phyloP scores from a whole-genome alignment of 1,140 invertebrate genomes.

The Philopotamus ludificatus region DNA sequence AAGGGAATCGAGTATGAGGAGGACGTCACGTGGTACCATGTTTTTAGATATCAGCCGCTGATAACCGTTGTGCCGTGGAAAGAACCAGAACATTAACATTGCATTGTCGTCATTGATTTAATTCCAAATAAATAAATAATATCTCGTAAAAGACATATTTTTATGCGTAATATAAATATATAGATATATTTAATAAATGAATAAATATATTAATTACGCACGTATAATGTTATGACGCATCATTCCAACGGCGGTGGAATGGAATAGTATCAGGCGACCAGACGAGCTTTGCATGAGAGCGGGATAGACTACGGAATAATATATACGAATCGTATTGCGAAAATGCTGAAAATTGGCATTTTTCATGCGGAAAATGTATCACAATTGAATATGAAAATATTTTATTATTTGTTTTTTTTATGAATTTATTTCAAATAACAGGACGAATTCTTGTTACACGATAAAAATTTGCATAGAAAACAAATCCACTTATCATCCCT shows the following conservation, averaged over 20 bases:
- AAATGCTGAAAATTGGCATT: not conserved
- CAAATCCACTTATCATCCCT: conserved; percentile 42
- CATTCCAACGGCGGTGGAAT: not conserved
- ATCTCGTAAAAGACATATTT: too few species aligned
- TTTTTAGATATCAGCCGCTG: conserved; percentile 36
- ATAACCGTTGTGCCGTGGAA: conserved; percentile 22
- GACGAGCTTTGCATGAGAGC: not conserved
- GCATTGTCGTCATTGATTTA: not conserved
- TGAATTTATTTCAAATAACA: conserved; percentile 17
- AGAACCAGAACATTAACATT: conserved; percentile 2
- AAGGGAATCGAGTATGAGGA: not conserved
- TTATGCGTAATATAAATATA: too few species aligned
- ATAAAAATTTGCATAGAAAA: conserved; percentile 41
- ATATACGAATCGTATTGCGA: not conserved
- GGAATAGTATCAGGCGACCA: not conserved
- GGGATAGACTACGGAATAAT: not conserved
- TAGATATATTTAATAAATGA: too few species aligned
- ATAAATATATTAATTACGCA: too few species aligned
- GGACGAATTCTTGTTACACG: conserved; percentile 33
- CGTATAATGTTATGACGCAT: not conserved
- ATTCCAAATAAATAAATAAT: not conserved
- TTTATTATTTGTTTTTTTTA: not conserved
- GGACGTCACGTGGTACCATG: conserved; percentile 29
- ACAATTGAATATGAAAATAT: too few species aligned
- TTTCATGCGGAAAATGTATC: not conserved